Evolutionary conservation across 2,888 invertebrate genomes (phyloP), one percentile per base, ranked within the genome.

Genomic region (Pollenia labialis): DNA sequence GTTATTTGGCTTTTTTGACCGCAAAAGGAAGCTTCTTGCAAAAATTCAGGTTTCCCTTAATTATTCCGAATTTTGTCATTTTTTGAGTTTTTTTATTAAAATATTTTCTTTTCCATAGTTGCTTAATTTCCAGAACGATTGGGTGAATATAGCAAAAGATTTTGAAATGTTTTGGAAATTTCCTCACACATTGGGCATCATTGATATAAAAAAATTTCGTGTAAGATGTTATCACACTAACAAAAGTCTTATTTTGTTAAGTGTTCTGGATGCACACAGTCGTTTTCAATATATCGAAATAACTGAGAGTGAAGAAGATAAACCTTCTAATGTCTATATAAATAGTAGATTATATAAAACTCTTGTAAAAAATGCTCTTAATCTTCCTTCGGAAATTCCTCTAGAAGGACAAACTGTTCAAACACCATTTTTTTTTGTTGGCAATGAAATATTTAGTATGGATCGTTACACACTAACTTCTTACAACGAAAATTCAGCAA

Each of bases 131-230:
- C 16, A 72, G 50, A 40, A 2, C 8, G 58, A 84, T 10, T 84
- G 79, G 77, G 4, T 8, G 11, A 64, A 23, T 10, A 12, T 18
- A 32, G 66, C 64, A n/a, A 56, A 18, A 9, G 84, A 84, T 50
- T 79, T 84, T 50, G 23, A 84, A 72, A 58, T 1, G 4, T 79
- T 72, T 54, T 84, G 84, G 84, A 32, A 66, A 2, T 84, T 77
- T 46, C 84, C 84, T 16, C 69, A 79, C 16, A 69, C 58, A 7
- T 69, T 82, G 32, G 82, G 82, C 7, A 16, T 69, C 6, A 32
- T 82, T 2, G 82, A 82, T 46, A 44, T 44, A 9, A 82, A 52
- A 76, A 68, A 69, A 52, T 68, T 69, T 62, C 44, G 40, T 10
- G n/a, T 54, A 16, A 76, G n/a, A 54, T 40, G 10, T 32, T 32